Evolutionary conservation across 30 jellyfish, hydroid and myxozoan genomes (phyloP).

Genomic region (Turritopsis rubra): DNA sequence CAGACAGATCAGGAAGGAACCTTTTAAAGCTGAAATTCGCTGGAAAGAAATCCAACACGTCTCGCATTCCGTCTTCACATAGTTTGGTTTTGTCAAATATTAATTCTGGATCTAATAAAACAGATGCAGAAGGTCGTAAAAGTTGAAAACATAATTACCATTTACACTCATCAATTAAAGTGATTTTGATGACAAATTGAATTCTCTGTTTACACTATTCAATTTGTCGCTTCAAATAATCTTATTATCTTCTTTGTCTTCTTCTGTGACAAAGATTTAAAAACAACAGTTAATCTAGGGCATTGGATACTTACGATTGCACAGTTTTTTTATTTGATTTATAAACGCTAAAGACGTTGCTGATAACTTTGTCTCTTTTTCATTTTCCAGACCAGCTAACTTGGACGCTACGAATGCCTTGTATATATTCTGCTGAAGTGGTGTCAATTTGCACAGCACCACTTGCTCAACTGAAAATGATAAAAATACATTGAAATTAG

Average conservation of each 20-base stretch:
- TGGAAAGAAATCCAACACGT: constrained; percentile 71
- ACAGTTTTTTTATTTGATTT: constrained; percentile 79
- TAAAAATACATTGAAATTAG: background rate
- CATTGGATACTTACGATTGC: constrained; percentile 83
- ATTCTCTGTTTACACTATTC: too few relatives aligned
- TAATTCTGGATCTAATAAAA: constrained; percentile 79
- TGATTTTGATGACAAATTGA: too few relatives aligned
- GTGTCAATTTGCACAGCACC: constrained; percentile 89
- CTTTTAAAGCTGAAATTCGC: constrained; percentile 43
- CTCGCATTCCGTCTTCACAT: constrained; percentile 77
- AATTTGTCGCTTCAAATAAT: too few relatives aligned
- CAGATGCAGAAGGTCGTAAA: too few relatives aligned
- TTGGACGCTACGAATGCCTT: constrained; percentile 71
- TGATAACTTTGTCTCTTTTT: constrained; percentile 49
- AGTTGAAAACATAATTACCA: too few relatives aligned
- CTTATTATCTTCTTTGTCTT: too few relatives aligned
- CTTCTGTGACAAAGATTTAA: too few relatives aligned
- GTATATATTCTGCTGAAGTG: constrained; percentile 74
- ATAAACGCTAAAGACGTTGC: constrained; percentile 92
- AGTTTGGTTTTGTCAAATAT: constrained; percentile 70
- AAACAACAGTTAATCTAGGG: too few relatives aligned
- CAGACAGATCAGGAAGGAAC: constrained; percentile 86
- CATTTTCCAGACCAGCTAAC: constrained; percentile 51
- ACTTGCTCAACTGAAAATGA: constrained; percentile 84
- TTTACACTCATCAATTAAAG: too few relatives aligned